Evolutionary conservation across 2,797 vertebrate species (phyloP), one percentile per base, ranked within the genome.

Genomic region (Telmatherina bonti): DNA sequence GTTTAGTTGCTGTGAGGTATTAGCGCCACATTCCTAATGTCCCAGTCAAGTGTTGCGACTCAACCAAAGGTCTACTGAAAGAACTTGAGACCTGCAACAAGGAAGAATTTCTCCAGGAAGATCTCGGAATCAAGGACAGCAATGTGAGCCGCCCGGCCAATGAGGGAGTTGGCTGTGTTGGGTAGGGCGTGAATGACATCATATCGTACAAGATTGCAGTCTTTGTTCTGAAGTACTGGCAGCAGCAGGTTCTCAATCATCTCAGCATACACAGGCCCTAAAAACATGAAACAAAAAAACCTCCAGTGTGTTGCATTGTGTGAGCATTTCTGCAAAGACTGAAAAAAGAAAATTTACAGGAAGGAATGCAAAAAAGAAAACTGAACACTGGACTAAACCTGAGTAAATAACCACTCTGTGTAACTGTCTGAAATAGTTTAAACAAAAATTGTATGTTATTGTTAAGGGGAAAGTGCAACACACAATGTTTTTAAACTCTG

Each of bases 91-190:
- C 96, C 98, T 74, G 95, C 97, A 81, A 99, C 98, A 31, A 99
- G 96, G 83, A 99, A 99, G 93, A 99, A 99, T 92, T 99, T 99
- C 93, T 99, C 98, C 93, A 99, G 94, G 95, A 99, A 99, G 94
- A 99, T 99, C 95, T 99, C 98, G 1, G 98, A 99, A 90, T 99
- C 98, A 26, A 99, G 95, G 90, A 99, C 98, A 76, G 98, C 98
- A 84, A 99, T 99, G 89, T 99, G 98, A 74, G 98, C 98, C 52
- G 98, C 98, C 88, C 98, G 95, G 67, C 98, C 98, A 2, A 99
- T 99, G 22, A 99, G 95, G 61, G 98, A 99, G 91, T 99, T 99
- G 72, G 98, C 97, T 33, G 98, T 99, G 90, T 99, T 99, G 89
- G 98, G 98, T 87, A 99, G 94, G 15, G 97, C 97, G 29, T 99